Evolutionary conservation across 2,888 invertebrate genomes (phyloP).

Genomic region (Drosophila tripunctata): DNA sequence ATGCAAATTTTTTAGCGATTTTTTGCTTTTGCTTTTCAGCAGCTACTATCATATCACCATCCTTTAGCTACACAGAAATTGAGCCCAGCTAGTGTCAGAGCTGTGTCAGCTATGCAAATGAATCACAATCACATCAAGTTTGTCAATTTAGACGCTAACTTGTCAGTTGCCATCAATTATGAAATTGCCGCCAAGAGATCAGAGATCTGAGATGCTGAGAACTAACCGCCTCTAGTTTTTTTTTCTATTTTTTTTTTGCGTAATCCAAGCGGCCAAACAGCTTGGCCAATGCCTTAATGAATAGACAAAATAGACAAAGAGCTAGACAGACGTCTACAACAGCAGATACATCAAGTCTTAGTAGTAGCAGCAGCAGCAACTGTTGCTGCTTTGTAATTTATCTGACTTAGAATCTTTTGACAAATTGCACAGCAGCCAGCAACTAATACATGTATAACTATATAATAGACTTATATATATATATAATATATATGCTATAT

Average conservation of each 20-base stretch:
- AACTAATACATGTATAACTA: no score
- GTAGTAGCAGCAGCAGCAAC: constrained; percentile 13
- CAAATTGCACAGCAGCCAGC: constrained; percentile 62
- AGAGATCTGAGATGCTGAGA: constrained; percentile 25
- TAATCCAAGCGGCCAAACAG: constrained; percentile 55
- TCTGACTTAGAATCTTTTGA: constrained; percentile 68
- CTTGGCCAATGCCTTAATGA: constrained; percentile 54
- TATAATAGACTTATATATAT: constrained; percentile 2
- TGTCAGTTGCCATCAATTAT: constrained; percentile 77
- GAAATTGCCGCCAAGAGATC: constrained; percentile 57
- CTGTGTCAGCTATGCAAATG: constrained; percentile 44
- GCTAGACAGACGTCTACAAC: not conserved
- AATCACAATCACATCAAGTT: constrained; percentile 38
- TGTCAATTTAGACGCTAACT: constrained; percentile 62
- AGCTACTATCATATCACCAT: no score
- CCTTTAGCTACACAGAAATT: no score
- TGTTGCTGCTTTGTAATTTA: constrained; percentile 59
- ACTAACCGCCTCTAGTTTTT: constrained; percentile 34
- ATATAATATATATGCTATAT: not conserved
- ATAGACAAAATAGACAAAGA: constrained; percentile 25
- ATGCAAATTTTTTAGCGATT: constrained; percentile 52
- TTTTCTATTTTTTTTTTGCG: constrained; percentile 39
- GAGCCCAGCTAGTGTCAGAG: no score
- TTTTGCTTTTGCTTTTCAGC: constrained; percentile 38
- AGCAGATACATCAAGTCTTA: constrained; percentile 46